phyloP scores from a whole-genome alignment of 2,113 vertebrate genomes.

The Porphyrio hochstetteri region DNA sequence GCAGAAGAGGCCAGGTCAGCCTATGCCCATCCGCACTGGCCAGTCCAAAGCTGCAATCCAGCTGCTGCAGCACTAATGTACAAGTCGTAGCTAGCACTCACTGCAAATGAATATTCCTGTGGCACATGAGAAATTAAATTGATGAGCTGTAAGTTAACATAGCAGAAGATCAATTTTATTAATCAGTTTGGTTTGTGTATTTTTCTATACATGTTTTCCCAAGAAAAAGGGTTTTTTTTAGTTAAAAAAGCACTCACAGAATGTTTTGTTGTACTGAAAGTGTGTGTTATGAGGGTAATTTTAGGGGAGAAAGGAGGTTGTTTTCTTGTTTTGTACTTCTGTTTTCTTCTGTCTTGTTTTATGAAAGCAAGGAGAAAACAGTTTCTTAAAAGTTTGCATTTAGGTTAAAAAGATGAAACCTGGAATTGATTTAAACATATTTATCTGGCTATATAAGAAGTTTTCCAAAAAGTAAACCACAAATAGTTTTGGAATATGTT shows the following conservation, averaged over 20 bases:
- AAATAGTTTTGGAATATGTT: not conserved
- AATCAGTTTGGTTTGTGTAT: not conserved
- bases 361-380: not conserved
- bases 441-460: not conserved
- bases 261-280: not conserved
- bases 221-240: not conserved
- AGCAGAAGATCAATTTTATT: not conserved
- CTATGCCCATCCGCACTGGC: not conserved
- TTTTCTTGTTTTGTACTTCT: not conserved
- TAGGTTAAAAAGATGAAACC: not conserved
- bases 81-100: not conserved
- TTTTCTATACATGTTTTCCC: not conserved
- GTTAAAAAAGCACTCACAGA: not conserved
- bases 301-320: not conserved
- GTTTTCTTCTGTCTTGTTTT: not conserved
- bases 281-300: not conserved
- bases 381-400: not conserved
- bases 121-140: not conserved
- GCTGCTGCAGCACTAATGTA: not conserved
- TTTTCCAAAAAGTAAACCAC: not conserved
- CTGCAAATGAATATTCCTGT: not conserved
- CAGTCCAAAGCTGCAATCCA: not conserved
- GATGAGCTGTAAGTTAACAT: not conserved
- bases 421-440: not conserved
- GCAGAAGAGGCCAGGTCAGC: not conserved